Evolutionary conservation across 2,113 vertebrate genomes (phyloP).

Genomic region (Protobothrops flavoviridis): DNA sequence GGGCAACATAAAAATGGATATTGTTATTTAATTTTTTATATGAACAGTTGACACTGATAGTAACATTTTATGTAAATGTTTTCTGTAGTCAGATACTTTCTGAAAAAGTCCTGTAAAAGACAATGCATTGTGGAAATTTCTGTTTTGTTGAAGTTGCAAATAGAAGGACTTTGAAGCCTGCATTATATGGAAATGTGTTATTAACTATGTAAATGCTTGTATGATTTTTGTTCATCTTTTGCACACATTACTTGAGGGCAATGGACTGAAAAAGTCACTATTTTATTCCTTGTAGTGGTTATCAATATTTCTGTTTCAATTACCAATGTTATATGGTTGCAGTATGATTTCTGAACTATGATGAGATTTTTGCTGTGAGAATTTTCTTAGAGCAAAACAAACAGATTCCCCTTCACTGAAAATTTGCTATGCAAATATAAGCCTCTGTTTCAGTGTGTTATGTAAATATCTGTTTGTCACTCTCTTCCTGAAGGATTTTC

Average conservation of each 20-base stretch:
- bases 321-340: not conserved
- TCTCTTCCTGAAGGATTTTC: not conserved
- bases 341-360: not conserved
- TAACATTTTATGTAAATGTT: not conserved
- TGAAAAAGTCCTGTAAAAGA: not conserved
- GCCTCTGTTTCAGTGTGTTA: not conserved
- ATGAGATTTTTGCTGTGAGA: not conserved
- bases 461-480: not conserved
- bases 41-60: not conserved
- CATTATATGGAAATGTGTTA: not conserved
- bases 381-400: not conserved
- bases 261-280: not conserved
- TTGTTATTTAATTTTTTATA: conserved; percentile 22
- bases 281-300: not conserved
- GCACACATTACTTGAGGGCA: not conserved
- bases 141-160: not conserved
- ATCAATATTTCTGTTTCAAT: not conserved
- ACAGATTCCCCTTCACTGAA: not conserved
- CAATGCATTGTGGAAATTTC: not conserved
- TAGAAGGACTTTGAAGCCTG: not conserved
- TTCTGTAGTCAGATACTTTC: not conserved
- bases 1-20: not conserved
- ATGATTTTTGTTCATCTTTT: not conserved
- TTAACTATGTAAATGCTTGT: not conserved
- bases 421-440: not conserved